Percentiles rank a stretch among this genome's conserved stretches.
phyloP scores from a whole-genome alignment of 2,797 vertebrate species.

The Thunnus albacares region DNA sequence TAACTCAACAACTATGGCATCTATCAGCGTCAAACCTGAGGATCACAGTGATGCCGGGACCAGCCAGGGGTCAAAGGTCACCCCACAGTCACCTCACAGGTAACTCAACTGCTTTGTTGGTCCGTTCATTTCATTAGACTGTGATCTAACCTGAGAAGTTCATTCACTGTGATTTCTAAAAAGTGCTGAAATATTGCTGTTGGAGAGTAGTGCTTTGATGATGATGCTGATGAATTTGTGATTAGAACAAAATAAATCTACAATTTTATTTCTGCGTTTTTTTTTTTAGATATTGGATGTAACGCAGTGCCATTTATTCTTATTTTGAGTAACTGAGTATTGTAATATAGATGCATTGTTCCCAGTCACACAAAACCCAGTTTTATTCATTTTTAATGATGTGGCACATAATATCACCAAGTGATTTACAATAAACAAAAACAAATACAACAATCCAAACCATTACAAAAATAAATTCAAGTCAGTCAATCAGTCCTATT shows the following conservation, averaged over 20 bases:
- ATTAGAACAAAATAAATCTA: too few species aligned
- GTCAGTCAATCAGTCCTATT: too few species aligned
- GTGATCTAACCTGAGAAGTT: neutral
- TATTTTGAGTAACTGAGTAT: neutral
- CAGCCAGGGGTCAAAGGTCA: conserved; percentile 59
- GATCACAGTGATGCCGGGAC: conserved; percentile 44
- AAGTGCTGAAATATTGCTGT: neutral
- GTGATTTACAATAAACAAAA: neutral
- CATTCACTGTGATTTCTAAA: neutral
- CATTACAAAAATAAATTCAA: too few species aligned
- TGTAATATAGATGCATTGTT: neutral
- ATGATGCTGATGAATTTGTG: neutral
- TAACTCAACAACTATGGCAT: conserved; percentile 49
- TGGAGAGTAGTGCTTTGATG: too few species aligned
- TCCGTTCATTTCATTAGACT: neutral
- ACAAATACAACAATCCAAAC: too few species aligned
- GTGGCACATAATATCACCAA: too few species aligned
- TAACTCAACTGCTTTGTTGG: conserved; percentile 21
- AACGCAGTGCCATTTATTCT: neutral
- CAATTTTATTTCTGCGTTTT: neutral
- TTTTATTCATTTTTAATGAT: too few species aligned
- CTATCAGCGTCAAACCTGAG: conserved; percentile 60
- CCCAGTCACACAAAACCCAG: neutral
- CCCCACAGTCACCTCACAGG: conserved; percentile 67
- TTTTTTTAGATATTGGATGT: neutral